Conservation (phyloP, 92 coral and sea anemone species). For the Paramuricea clavata region DNA sequence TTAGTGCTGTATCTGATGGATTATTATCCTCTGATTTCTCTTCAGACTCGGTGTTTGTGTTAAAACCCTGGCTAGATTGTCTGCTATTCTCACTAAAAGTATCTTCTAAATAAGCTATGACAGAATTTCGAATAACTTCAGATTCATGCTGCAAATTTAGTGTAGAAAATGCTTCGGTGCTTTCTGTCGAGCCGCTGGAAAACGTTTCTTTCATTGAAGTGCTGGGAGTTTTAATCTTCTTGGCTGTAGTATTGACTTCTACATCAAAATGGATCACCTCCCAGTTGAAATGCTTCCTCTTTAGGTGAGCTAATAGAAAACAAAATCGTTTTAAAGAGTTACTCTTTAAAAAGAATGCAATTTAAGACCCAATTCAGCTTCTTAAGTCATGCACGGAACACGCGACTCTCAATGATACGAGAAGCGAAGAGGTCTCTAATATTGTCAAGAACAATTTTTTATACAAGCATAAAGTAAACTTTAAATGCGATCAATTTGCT, state of each 20-base stretch:
- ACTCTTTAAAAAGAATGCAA: too few relatives aligned
- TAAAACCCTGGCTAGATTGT: background rate
- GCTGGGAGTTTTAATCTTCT: background rate
- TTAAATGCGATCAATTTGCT: background rate
- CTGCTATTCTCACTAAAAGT: slow-evolving; percentile 54
- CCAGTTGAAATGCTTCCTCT: slow-evolving; percentile 21
- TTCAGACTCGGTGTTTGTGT: background rate
- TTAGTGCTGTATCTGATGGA: slow-evolving; percentile 3
- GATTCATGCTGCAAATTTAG: slow-evolving; percentile 79
- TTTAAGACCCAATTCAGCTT: too few relatives aligned
- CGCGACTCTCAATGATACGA: too few relatives aligned
- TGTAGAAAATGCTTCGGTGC: slow-evolving; percentile 61
- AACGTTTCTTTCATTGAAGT: background rate
- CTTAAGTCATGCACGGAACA: too few relatives aligned
- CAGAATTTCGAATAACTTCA: slow-evolving; percentile 65
- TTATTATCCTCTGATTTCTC: background rate
- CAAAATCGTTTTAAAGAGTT: too few relatives aligned
- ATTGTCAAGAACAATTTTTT: too few relatives aligned
- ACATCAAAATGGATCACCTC: slow-evolving; percentile 1
- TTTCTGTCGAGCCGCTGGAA: slow-evolving; percentile 5
- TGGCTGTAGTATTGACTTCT: background rate
- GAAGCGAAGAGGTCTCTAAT: too few relatives aligned
- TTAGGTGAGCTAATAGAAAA: background rate
- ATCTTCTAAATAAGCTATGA: slow-evolving; percentile 68
- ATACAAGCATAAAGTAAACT: too few relatives aligned